Conservation (phyloP, 2,888 invertebrate species). For the Melanchra persicariae region DNA sequence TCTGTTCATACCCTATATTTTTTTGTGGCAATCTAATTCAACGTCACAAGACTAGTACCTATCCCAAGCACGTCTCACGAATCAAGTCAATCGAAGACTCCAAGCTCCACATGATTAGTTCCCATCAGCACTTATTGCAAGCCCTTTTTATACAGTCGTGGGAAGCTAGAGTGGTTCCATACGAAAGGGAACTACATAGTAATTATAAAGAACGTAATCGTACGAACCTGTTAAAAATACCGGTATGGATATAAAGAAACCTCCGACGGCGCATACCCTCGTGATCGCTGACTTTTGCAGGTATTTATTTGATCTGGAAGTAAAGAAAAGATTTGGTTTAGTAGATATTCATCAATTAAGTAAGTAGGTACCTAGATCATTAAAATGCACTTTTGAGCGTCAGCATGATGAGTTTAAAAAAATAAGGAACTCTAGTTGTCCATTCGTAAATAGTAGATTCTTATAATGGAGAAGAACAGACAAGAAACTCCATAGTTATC, state of each 20-base stretch:
- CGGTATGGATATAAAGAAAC: slow-evolving; percentile 98
- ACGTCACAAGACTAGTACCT: neutral
- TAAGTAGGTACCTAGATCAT: neutral
- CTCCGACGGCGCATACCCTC: slow-evolving; percentile 97
- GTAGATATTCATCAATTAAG: neutral
- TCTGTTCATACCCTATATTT: too few relatives aligned
- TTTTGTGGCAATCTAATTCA: neutral
- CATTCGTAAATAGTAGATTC: too few relatives aligned
- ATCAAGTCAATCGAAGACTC: slow-evolving; percentile 11
- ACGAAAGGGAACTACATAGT: slow-evolving; percentile 19
- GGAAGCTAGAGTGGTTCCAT: slow-evolving; percentile 29
- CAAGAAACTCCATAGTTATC: too few relatives aligned
- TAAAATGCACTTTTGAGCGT: too few relatives aligned
- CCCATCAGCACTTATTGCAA: slow-evolving; percentile 8
- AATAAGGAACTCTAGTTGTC: too few relatives aligned
- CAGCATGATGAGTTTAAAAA: too few relatives aligned
- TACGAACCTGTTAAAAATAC: slow-evolving; percentile 96
- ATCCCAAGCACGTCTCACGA: neutral
- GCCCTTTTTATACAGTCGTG: slow-evolving; percentile 32
- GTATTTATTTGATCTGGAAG: slow-evolving; percentile 96
- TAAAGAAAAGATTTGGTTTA: slow-evolving; percentile 31
- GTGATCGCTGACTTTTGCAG: slow-evolving; percentile 97
- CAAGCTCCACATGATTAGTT: slow-evolving; percentile 11
- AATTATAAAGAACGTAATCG: slow-evolving; percentile 38
- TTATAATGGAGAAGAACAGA: too few relatives aligned